phyloP scores from a whole-genome alignment of 2,797 vertebrate species.

The Leucoraja ocellata region DNA sequence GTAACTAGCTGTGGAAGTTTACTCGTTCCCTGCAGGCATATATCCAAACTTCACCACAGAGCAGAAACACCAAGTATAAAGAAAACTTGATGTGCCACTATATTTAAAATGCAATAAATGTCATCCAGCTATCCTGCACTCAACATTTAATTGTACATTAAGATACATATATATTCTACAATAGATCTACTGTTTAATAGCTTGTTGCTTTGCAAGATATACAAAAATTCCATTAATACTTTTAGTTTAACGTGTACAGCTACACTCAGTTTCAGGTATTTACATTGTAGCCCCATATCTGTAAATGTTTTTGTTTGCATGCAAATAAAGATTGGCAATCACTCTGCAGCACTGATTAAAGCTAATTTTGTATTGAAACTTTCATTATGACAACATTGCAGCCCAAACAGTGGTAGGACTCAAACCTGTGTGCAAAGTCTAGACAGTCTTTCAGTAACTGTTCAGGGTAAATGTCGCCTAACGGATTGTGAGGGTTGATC shows the following conservation, averaged over 20 bases:
- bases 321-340: constrained; percentile 6
- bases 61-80: not conserved
- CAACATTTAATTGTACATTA: not conserved
- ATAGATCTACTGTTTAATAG: not conserved
- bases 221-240: not conserved
- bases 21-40: not conserved
- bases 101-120: not conserved
- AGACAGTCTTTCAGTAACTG: constrained; percentile 47
- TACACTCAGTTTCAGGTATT: not conserved
- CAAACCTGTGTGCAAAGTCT: constrained; percentile 48
- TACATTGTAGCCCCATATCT: not conserved
- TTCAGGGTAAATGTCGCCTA: constrained; percentile 47
- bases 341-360: constrained; percentile 13
- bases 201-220: not conserved
- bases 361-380: constrained; percentile 39
- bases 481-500: constrained; percentile 48
- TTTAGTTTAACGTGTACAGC: not conserved
- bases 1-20: not conserved
- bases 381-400: constrained; percentile 38
- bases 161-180: not conserved
- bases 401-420: constrained; percentile 39
- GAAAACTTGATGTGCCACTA: not conserved
- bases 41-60: not conserved
- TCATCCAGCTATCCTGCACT: not conserved
- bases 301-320: not conserved